Evolutionary conservation across 2,888 invertebrate genomes (phyloP).

Genomic region (Diplolepis rosae): DNA sequence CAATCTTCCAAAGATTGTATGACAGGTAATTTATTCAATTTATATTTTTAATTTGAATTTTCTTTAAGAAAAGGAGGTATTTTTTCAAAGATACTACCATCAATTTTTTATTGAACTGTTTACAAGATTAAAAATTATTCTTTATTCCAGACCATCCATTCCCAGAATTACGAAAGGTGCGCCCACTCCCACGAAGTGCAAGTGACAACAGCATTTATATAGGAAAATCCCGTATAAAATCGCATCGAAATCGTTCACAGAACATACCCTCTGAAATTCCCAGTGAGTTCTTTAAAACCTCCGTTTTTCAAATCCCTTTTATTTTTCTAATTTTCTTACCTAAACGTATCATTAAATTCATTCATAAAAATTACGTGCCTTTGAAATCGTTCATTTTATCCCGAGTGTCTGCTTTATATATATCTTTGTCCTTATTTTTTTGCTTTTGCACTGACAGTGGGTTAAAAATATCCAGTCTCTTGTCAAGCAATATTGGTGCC

Average conservation of each 20-base stretch:
- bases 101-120: too few relatives aligned
- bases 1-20: constrained; percentile 65
- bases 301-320: not conserved
- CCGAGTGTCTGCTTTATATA: constrained; percentile 37
- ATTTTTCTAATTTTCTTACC: constrained; percentile 15
- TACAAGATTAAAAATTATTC: not conserved
- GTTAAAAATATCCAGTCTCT: constrained; percentile 62
- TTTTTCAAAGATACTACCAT: too few relatives aligned
- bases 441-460: constrained; percentile 56
- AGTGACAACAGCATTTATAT: constrained; percentile 73
- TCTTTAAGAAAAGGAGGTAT: not conserved
- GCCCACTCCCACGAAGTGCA: constrained; percentile 70
- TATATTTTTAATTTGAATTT: too few relatives aligned
- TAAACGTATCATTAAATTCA: not conserved
- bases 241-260: constrained; percentile 61
- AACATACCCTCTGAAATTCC: constrained; percentile 64
- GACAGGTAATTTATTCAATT: constrained; percentile 59
- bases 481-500: constrained; percentile 43
- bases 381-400: not conserved
- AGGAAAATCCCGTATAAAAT: constrained; percentile 64
- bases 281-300: constrained; percentile 55
- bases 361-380: not conserved
- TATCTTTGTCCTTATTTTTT: constrained; percentile 50
- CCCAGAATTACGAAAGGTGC: constrained; percentile 66
- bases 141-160: constrained; percentile 63